These are phyloP conservation scores for Lasaia peninsularis DNA, from an alignment of 1,140 invertebrate species.

Conservation along the genomic window DNA sequence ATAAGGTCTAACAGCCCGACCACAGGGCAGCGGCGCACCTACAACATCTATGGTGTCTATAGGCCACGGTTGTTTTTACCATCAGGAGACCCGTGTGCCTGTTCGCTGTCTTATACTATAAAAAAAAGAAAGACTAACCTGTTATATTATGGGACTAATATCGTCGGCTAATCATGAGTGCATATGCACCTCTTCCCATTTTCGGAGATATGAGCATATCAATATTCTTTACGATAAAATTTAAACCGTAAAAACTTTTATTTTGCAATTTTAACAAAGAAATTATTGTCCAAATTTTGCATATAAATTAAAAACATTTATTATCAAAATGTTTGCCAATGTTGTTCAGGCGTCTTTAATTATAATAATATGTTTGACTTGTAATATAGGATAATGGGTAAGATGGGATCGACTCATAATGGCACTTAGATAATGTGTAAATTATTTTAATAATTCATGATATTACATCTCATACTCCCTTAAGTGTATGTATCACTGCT, in stretches of 20 bases:
- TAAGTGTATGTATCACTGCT: slow-evolving; percentile 6
- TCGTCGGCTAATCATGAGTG: no score
- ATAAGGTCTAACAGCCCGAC: no score
- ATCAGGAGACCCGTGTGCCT: no score
- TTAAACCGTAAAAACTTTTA: background rate
- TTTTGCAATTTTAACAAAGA: background rate
- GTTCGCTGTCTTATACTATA: no score
- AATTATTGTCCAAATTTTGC: background rate
- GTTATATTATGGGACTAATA: no score
- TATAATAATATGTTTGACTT: slow-evolving; percentile 9
- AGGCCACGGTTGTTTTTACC: no score
- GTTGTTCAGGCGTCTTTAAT: slow-evolving; percentile 1
- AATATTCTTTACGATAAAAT: no score
- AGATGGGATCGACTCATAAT: slow-evolving; percentile 11
- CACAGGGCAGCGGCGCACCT: no score
- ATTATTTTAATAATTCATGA: slow-evolving; percentile 3
- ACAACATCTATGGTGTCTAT: no score
- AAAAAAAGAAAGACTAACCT: no score
- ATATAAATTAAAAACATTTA: slow-evolving; percentile 3
- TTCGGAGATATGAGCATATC: no score
- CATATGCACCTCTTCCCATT: no score
- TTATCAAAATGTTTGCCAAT: background rate
- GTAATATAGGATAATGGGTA: slow-evolving; percentile 10
- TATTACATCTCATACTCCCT: slow-evolving; percentile 4
- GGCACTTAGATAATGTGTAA: slow-evolving; percentile 9